phyloP scores from a whole-genome alignment of 2,113 vertebrate genomes.

The Ploceus nigricollis region DNA sequence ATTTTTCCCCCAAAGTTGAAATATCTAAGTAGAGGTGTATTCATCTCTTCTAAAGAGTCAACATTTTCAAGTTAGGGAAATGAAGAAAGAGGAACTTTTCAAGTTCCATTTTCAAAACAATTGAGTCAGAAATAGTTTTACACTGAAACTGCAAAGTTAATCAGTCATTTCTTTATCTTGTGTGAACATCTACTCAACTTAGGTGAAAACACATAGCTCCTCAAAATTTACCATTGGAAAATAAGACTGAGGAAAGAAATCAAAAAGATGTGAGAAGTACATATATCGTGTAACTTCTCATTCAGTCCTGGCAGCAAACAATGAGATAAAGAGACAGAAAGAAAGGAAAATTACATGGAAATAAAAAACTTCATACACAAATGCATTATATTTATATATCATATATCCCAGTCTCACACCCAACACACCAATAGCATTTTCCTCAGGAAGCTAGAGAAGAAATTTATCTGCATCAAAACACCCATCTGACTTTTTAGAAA shows the following conservation, averaged over 20 bases:
- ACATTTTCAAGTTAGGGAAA: not conserved
- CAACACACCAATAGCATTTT: not conserved
- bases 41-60: not conserved
- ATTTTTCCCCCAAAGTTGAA: not conserved
- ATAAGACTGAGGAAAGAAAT: not conserved
- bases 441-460: not conserved
- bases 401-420: not conserved
- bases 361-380: not conserved
- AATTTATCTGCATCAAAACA: not conserved
- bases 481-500: not conserved
- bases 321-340: not conserved
- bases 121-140: not conserved
- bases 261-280: not conserved
- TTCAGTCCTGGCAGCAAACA: not conserved
- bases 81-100: not conserved
- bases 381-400: not conserved
- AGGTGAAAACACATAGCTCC: not conserved
- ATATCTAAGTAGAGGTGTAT: not conserved
- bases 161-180: not conserved
- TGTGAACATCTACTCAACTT: not conserved
- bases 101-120: not conserved
- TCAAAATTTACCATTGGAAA: not conserved
- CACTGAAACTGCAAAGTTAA: not conserved
- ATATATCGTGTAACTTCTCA: not conserved
- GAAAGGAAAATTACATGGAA: not conserved